phyloP scores from a whole-genome alignment of 2,113 vertebrate genomes.

The Nothocercus nigrocapillus region DNA sequence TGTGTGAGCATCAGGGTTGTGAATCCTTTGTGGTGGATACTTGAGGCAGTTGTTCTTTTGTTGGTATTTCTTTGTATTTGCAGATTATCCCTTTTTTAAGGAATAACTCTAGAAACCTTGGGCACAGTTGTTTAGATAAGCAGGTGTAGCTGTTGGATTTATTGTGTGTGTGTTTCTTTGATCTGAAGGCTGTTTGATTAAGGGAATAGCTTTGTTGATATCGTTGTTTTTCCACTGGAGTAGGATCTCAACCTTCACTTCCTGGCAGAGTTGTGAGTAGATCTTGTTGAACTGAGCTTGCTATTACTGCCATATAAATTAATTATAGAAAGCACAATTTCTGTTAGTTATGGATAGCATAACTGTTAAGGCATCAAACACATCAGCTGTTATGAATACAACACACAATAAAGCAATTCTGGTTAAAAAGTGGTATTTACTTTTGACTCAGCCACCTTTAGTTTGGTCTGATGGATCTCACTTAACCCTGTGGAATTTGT shows the following conservation, averaged over 20 bases:
- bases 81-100: background rate
- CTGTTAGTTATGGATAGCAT: slow-evolving; percentile 7
- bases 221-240: background rate
- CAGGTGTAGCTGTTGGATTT: slow-evolving; percentile 27
- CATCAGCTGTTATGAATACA: background rate
- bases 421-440: background rate
- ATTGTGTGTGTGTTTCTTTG: background rate
- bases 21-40: background rate
- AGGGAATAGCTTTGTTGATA: background rate
- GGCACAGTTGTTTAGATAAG: slow-evolving; percentile 19
- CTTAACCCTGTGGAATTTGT: slow-evolving; percentile 6
- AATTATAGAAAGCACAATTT: slow-evolving; percentile 27
- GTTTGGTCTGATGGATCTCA: slow-evolving; percentile 5
- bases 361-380: background rate
- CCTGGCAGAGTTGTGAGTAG: background rate
- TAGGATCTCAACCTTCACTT: background rate
- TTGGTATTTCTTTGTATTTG: slow-evolving; percentile 29
- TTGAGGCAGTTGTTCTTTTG: slow-evolving; percentile 8
- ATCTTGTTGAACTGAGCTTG: background rate
- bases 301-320: slow-evolving; percentile 12
- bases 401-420: background rate
- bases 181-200: slow-evolving; percentile 30
- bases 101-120: slow-evolving; percentile 21
- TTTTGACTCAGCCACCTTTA: background rate
- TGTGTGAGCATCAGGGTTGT: background rate